phyloP scores from a whole-genome alignment of 2,113 vertebrate species.

The Phrynocephalus versicolor region DNA sequence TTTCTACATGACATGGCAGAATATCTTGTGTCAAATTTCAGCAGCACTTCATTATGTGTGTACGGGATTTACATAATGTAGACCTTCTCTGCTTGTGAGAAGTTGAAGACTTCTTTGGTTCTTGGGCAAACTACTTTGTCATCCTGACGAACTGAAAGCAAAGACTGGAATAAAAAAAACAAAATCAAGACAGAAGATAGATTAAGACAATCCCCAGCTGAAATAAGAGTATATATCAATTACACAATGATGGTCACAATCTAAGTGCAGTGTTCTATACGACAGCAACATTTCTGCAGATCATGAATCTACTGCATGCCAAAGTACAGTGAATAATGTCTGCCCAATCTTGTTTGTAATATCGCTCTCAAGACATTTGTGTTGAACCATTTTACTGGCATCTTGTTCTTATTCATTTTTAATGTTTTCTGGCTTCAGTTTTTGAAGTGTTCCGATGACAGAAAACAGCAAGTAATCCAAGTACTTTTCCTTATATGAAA shows the following conservation, averaged over 20 bases:
- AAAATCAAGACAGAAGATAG: background rate
- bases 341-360: background rate
- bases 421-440: background rate
- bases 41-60: slow-evolving; percentile 58
- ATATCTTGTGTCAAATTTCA: slow-evolving; percentile 63
- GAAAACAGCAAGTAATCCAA: background rate
- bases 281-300: background rate
- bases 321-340: background rate
- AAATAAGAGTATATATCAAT: background rate
- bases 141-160: slow-evolving; percentile 98
- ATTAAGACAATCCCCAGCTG: background rate
- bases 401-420: background rate
- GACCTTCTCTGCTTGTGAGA: slow-evolving; percentile 99
- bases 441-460: background rate
- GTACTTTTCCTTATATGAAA: no score
- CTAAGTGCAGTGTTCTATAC: background rate
- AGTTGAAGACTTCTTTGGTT: slow-evolving; percentile 99
- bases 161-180: slow-evolving; percentile 80
- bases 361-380: background rate
- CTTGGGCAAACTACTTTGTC: slow-evolving; percentile 98
- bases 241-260: background rate
- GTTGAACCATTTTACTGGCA: background rate
- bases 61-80: slow-evolving; percentile 93
- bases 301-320: background rate
- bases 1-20: slow-evolving; percentile 58